These are phyloP conservation scores for Ctenochaetus hawaiiensis DNA, from an alignment of 2,797 vertebrate species.

Conservation along the genomic window DNA sequence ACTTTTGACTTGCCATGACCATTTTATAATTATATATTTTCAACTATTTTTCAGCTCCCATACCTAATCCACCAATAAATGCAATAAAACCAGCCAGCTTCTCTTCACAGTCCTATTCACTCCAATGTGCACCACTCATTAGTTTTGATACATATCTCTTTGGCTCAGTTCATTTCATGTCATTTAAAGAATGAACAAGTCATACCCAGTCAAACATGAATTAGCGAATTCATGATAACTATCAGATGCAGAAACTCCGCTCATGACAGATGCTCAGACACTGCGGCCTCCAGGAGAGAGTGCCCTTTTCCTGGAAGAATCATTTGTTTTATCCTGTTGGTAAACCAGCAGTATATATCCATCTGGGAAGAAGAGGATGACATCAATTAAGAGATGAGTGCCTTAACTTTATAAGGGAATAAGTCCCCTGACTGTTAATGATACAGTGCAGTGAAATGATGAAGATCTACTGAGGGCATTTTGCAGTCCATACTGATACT, in stretches of 20 bases:
- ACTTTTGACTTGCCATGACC: neutral
- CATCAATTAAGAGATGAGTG: slow-evolving; percentile 33
- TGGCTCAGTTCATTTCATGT: slow-evolving; percentile 29
- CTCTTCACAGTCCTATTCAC: neutral
- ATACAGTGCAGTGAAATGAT: slow-evolving; percentile 51
- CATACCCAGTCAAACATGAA: slow-evolving; percentile 26
- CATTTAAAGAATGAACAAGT: slow-evolving; percentile 44
- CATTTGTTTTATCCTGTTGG: slow-evolving; percentile 44
- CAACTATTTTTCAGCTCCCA: neutral
- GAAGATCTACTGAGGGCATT: slow-evolving; percentile 51
- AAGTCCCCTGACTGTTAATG: slow-evolving; percentile 46
- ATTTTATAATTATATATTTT: neutral
- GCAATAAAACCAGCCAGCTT: neutral
- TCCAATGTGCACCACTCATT: neutral
- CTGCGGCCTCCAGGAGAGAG: slow-evolving; percentile 31
- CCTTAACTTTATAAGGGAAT: slow-evolving; percentile 34
- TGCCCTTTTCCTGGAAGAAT: slow-evolving; percentile 40
- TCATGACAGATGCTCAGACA: slow-evolving; percentile 45
- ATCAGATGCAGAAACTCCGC: slow-evolving; percentile 24
- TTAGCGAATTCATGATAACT: slow-evolving; percentile 36
- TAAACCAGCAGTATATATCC: slow-evolving; percentile 22
- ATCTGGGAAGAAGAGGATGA: slow-evolving; percentile 15
- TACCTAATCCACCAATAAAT: neutral
- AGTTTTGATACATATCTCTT: slow-evolving; percentile 18
- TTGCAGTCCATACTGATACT: slow-evolving; percentile 37